Base-by-base conservation (phyloP, 2,797 vertebrate genomes). In the Steatocranus sp. region DNA sequence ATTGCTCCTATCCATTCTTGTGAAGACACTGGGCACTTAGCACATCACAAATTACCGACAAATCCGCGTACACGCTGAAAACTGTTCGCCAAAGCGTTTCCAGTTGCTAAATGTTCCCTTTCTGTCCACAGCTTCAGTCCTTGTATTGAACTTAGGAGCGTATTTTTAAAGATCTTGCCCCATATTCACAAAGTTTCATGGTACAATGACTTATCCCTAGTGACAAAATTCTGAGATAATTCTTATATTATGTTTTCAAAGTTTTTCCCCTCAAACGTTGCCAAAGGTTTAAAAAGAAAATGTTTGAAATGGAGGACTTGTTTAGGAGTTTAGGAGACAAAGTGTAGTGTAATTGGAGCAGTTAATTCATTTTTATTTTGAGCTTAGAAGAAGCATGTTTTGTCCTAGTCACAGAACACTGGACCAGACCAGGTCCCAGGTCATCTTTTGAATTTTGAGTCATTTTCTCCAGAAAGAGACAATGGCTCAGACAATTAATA, bases 41-140 rank as follows among this genome's bases (percentile, higher is more conserved):
- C 50, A 51, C 11, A 51, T 12, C 25, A 18, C 8, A 4, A 30
- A 0, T 17, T 30, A 56, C 53, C 0, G 0, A 56, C 15, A 56
- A 2, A 2, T 8, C 53, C 2, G 1, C 18, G 25, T 18, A 56
- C 27, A 30, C 30, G 53, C 53, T 30, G 15, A 0, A 30, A 56
- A 30, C 54, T 18, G 54, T 56, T 56, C 3, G 5, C 27, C 15
- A 30, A 30, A 56, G 27, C 0, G 15, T 32, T 10, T 32, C 48
- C 27, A 56, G 15, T 4, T 56, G 15, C 54, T 30, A 56, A 56
- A 30, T 30, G 25, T 56, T 56, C 53, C 8, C 54, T 56, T 56
- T 56, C 27, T 56, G 54, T 30, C 5, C 54, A 56, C 27, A 18
- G n/a, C 5, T 50, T 50, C n/a, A 6, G 27, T 56, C 15, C 15